Evolutionary conservation across 1,140 invertebrate genomes (phyloP), one percentile per base, ranked within the genome.

Genomic region (Drosophila kanapiae): DNA sequence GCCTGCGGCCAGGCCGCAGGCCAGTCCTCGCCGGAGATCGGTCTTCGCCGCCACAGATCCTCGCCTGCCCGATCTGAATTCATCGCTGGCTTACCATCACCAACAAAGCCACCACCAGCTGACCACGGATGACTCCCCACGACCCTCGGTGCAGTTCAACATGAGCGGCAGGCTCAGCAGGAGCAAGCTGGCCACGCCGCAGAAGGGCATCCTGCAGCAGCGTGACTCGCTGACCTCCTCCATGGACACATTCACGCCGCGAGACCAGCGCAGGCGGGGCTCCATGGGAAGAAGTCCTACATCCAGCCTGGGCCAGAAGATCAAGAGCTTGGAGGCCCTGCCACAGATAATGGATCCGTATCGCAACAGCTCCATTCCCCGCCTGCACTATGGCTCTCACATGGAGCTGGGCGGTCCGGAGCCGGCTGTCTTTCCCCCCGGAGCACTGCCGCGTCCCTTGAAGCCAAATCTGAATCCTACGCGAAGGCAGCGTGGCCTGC

Each of bases 391-490:
- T 29, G 67, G 63, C 23, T 91, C 91, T 29, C 65, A 54, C 11
- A 70, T 84, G 62, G 91, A 92, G 1, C 53, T 92, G 62, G 51
- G 57, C 14, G 56, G 56, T 13, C 74, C 60, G 35, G 91, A 92
- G 31, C 53, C 75, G 0, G 65, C 87, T 7, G 58, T 83, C 37
- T 90, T 92, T 78, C 91, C 91, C 42, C 91, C 91, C 16, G 91
- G 90, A 8, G 64, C 84, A 33, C 49, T 92, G 65, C 91, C 91
- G 35, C 79, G 90, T 33, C 91, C 91, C 14, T 33, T 92, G 5
- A 91, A 90, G 75, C 84, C 91, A 61, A 93, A 92, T 70, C 75
- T 78, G 16, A 93, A 93, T 82, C 92, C 92, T 7, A 93, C 92
- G 8, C 77, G 91, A 43, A 84, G 69, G 27, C 91, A 93, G 58